Conservation (phyloP, 2,113 vertebrate genomes). For the Spermophilus dauricus region DNA sequence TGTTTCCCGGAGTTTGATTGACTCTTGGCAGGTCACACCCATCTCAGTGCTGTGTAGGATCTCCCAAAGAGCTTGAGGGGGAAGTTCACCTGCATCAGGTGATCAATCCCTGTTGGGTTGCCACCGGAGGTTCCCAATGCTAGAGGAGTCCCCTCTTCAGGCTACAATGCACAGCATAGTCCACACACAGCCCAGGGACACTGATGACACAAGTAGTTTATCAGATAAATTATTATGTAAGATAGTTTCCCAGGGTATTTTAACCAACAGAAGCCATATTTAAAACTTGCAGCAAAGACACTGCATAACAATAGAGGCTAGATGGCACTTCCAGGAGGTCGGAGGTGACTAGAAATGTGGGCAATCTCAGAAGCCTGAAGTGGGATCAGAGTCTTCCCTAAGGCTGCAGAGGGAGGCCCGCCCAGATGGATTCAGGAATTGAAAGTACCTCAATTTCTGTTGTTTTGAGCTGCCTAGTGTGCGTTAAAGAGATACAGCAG, state of each 20-base stretch:
- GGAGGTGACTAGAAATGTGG: not conserved
- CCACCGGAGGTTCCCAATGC: no score
- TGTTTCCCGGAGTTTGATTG: no score
- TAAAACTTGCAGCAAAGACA: not conserved
- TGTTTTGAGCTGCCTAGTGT: not conserved
- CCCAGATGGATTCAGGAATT: not conserved
- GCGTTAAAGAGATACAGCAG: not conserved
- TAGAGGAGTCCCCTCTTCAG: no score
- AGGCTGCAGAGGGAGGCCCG: not conserved
- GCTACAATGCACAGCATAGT: no score
- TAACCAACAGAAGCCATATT: not conserved
- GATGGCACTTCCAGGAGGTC: not conserved
- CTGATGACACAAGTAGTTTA: not conserved
- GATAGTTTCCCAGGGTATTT: not conserved
- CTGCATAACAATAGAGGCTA: not conserved
- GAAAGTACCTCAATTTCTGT: not conserved
- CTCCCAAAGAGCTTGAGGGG: no score
- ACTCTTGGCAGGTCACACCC: no score
- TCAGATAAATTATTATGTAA: not conserved
- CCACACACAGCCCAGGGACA: no score
- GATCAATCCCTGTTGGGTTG: no score
- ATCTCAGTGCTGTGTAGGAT: no score
- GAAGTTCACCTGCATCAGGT: no score
- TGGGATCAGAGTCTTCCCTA: not conserved
- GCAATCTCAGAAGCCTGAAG: not conserved